Conservation (phyloP, 2,113 vertebrate species). For the Pristiophorus japonicus region DNA sequence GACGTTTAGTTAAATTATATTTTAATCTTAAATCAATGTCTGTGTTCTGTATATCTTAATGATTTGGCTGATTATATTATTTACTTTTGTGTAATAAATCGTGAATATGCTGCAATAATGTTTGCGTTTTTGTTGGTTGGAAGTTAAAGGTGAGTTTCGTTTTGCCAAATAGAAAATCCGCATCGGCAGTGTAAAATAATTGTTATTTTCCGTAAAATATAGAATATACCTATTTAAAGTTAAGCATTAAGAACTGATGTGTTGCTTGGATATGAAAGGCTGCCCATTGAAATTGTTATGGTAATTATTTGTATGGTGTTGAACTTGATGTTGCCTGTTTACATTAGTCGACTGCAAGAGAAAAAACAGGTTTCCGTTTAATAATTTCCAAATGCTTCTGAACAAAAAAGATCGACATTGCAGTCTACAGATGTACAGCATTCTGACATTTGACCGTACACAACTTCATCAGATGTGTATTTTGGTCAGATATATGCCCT, state of each 20-base stretch:
- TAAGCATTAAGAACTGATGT: neutral
- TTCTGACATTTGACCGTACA: neutral
- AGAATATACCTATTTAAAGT: neutral
- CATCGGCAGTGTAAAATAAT: neutral
- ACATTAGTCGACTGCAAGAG: neutral
- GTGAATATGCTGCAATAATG: neutral
- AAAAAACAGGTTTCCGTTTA: neutral
- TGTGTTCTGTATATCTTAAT: neutral
- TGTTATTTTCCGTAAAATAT: neutral
- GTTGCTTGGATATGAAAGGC: neutral
- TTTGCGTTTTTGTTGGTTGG: neutral
- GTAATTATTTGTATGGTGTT: slow-evolving; percentile 27
- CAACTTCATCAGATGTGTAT: slow-evolving; percentile 13
- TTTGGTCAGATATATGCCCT: neutral
- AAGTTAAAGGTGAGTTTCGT: neutral
- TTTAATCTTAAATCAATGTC: neutral
- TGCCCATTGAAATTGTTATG: slow-evolving; percentile 27
- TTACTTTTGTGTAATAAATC: neutral
- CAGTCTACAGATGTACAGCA: neutral
- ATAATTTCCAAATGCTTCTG: neutral
- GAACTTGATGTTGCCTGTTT: slow-evolving; percentile 36
- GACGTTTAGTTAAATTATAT: neutral
- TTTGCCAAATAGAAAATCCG: neutral
- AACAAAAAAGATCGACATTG: neutral
- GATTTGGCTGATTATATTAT: neutral